Evolutionary conservation across 1,140 invertebrate genomes (phyloP), one percentile per base, ranked within the genome.

Genomic region (Teleopsis dalmanni): DNA sequence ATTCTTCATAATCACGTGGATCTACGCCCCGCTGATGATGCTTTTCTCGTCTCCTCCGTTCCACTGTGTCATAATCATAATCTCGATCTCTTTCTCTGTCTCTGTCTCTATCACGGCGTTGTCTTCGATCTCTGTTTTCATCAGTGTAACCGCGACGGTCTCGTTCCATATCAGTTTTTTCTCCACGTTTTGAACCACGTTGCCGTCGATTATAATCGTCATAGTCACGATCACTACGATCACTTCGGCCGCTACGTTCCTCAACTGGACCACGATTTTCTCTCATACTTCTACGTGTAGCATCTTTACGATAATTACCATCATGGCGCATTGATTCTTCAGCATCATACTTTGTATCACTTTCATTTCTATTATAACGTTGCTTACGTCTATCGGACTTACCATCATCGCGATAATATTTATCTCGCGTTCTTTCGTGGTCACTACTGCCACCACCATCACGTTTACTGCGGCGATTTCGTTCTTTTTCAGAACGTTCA

Each of bases 61-160:
- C 46, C 4, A 48, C 10, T 27, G 46, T 54, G 21, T 52, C 33
- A 27, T 50, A 38, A 45, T 53, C 55, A 47, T 63, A 54, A 53
- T 65, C 61, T 40, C 34, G 40, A 16, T 50, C 47, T 44, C 51
- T 44, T 27, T 52, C 46, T n/a, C 34, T n/a, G 31, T 42, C 46
- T 5, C 42, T 35, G 14, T 46, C 26, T 31, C 51, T 50, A 18
- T 55, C 54, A 11, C 58, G 55, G 7, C 54, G 26, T 27, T 43
- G 41, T 59, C 50, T 71, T 60, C 50, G 70, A 53, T 57, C 43
- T 43, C 70, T 57, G 16, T 67, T 53, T 26, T 65, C 64, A 22
- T 68, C 62, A 13, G 63, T 55, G 42, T 61, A 59, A 47, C 57
- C 56, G 26, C 56, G 23, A 3, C 47, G 33, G 9, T 70, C 62